These are phyloP conservation scores for Bombus breviceps DNA, from an alignment of 1,140 invertebrate species.

Conservation along the genomic window DNA sequence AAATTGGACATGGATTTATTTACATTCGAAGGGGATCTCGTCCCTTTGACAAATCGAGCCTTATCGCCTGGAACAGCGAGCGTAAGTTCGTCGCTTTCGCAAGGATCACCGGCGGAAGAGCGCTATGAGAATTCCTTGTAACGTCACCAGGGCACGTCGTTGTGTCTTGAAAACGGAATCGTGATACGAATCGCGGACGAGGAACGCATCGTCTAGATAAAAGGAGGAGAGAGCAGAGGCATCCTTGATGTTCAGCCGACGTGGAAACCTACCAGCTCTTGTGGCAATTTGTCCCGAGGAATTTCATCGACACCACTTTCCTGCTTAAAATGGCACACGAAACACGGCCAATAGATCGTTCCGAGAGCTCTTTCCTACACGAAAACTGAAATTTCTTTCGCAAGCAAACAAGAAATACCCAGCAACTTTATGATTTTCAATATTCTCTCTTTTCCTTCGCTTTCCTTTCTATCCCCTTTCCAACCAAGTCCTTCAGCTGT, in stretches of 20 bases:
- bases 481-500: too few relatives aligned
- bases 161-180: slow-evolving; percentile 48
- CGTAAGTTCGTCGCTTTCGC: slow-evolving; percentile 28
- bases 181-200: slow-evolving; percentile 52
- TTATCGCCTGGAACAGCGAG: slow-evolving; percentile 26
- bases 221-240: slow-evolving; percentile 15
- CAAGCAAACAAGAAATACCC: neutral
- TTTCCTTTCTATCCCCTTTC: neutral
- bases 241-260: slow-evolving; percentile 28
- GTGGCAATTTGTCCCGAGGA: slow-evolving; percentile 39
- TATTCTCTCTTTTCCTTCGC: neutral
- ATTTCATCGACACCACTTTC: slow-evolving; percentile 33
- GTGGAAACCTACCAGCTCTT: slow-evolving; percentile 13
- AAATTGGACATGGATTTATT: slow-evolving; percentile 60
- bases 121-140: slow-evolving; percentile 61
- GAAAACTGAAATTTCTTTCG: slow-evolving; percentile 3
- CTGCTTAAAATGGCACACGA: slow-evolving; percentile 22
- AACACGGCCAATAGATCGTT: slow-evolving; percentile 9
- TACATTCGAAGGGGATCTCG: slow-evolving; percentile 30
- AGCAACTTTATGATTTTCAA: neutral
- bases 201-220: slow-evolving; percentile 26
- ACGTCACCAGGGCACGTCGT: slow-evolving; percentile 32
- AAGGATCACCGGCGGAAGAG: slow-evolving; percentile 4
- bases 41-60: slow-evolving; percentile 61
- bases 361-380: neutral